These are phyloP conservation scores for Gorsachius goisagi DNA, from an alignment of 2,113 vertebrate genomes.

Conservation along the genomic window DNA sequence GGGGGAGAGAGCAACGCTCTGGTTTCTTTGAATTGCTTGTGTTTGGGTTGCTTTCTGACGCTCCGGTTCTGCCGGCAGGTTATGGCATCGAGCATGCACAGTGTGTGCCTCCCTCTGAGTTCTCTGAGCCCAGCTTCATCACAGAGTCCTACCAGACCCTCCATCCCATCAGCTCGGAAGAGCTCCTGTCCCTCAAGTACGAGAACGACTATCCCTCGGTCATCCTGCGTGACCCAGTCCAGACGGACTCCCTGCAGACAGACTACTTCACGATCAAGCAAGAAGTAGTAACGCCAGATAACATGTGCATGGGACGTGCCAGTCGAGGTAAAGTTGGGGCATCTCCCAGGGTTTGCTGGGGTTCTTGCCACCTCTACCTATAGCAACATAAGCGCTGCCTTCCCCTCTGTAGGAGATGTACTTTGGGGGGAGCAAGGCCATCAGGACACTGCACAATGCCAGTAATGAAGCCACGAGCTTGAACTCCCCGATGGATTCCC, in stretches of 20 bases:
- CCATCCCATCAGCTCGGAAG: constrained; percentile 97
- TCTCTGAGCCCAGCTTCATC: constrained; percentile 98
- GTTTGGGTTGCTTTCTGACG: background rate
- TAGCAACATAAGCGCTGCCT: background rate
- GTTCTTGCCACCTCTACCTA: background rate
- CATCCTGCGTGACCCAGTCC: constrained; percentile 89
- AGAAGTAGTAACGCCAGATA: constrained; percentile 95
- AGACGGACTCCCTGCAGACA: constrained; percentile 82
- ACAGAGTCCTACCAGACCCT: constrained; percentile 99
- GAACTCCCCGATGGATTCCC: background rate
- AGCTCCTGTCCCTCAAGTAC: constrained; percentile 95
- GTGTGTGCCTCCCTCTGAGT: constrained; percentile 97
- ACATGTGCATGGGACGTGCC: constrained; percentile 97
- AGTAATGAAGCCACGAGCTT: background rate
- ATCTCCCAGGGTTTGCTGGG: background rate
- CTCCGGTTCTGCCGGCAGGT: constrained; percentile 69
- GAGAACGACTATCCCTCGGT: constrained; percentile 91
- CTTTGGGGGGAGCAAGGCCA: background rate
- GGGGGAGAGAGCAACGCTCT: fast-evolving
- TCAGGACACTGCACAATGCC: background rate
- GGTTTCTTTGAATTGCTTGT: background rate
- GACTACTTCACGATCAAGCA: constrained; percentile 97
- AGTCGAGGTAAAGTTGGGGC: constrained; percentile 85
- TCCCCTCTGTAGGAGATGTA: background rate
- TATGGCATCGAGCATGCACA: constrained; percentile 97